Evolutionary conservation across 2,888 invertebrate species (phyloP), one percentile per base, ranked within the genome.

Genomic region (Dryadula phaetusa): DNA sequence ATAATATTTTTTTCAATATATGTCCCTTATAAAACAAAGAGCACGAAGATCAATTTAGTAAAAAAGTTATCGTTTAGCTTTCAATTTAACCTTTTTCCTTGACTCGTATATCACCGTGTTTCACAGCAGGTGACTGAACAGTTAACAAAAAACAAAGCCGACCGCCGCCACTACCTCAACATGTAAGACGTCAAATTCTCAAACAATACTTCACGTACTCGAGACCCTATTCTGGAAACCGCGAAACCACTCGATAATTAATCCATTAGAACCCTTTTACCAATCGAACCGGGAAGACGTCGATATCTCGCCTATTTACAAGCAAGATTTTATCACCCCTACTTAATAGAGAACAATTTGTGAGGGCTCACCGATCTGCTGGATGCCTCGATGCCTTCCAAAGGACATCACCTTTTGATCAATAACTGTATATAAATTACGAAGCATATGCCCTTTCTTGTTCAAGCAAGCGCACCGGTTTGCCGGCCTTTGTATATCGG

Each of bases 351-450:
- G 81, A 82, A 87, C 88, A 88, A 87, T 89, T 88, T 85, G 82
- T 76, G 77, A 79, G 82, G 83, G 84, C 83, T 79, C 83, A 80
- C 79, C 80, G 84, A 81, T 80, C 79, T 76, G 77, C 75, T 79
- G 79, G 80, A 86, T 88, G 91, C 86, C 82, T 84, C 85, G 84
- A 79, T 91, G 92, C 82, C 78, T 87, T 78, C 87, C 85, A 92
- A 92, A 91, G 91, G 92, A 88, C 85, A 79, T 81, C 84, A 86
- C 87, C 92, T 90, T 92, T 92, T 92, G 92, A 92, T 92, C 92
- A 92, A 91, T 91, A 92, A 90, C 88, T 92, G 91, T 92, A 92
- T 87, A 91, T 90, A 91, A 92, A 91, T 92, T 91, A 89, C 87
- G 77, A 78, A 88, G 85, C 92, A 92, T 88, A 90, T 92, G 92